Evolutionary conservation across 2,888 invertebrate genomes (phyloP).

Genomic region (Syrista parreyssii): DNA sequence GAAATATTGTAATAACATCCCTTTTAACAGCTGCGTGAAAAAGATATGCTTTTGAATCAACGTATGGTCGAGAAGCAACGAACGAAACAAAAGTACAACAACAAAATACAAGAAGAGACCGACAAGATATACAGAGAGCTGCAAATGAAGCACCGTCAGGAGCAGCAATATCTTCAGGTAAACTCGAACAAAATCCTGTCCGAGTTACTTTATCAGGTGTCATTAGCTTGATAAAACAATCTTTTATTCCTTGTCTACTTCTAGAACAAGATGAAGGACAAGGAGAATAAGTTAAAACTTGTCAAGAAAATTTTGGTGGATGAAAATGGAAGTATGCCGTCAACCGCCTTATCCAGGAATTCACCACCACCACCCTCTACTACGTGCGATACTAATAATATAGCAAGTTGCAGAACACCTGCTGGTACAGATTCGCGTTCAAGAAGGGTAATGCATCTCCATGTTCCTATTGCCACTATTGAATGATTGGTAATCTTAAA

Average conservation of each 20-base stretch:
- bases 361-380: conserved; percentile 26
- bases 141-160: conserved; percentile 71
- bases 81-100: conserved; percentile 66
- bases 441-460: conserved; percentile 20
- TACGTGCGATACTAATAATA: conserved; percentile 30
- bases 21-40: conserved; percentile 61
- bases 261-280: conserved; percentile 70
- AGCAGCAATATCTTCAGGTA: conserved; percentile 70
- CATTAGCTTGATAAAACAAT: background rate
- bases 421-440: conserved; percentile 35
- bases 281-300: conserved; percentile 72
- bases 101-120: conserved; percentile 76
- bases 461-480: too few relatives aligned
- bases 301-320: conserved; percentile 72
- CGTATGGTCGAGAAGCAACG: conserved; percentile 68
- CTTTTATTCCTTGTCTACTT: conserved; percentile 5
- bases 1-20: background rate
- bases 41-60: conserved; percentile 67
- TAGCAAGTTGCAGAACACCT: conserved; percentile 32
- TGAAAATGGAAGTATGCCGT: conserved; percentile 53
- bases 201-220: too few relatives aligned
- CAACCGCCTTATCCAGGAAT: conserved; percentile 23
- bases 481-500: too few relatives aligned
- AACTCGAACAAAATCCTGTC: conserved; percentile 20
- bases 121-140: conserved; percentile 81